Conservation (phyloP, 2,113 vertebrate species). For the Jaculus jaculus region DNA sequence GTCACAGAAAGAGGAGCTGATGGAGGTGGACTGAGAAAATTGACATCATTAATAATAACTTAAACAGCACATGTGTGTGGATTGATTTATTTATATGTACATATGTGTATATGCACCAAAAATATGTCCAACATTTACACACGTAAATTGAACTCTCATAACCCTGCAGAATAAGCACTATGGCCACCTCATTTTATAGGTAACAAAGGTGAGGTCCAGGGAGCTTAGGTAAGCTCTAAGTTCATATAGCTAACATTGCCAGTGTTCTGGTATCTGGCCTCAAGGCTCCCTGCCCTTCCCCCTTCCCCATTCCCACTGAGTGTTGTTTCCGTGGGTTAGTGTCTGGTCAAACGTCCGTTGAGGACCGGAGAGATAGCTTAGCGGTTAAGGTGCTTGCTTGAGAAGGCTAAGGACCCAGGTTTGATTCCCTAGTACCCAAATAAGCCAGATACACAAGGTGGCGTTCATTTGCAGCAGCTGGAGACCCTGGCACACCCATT, state of each 20-base stretch:
- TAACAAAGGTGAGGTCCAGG: slow-evolving; percentile 2
- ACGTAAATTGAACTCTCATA: slow-evolving; percentile 27
- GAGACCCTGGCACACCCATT: no score
- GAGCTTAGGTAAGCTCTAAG: not conserved
- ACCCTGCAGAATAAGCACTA: not conserved
- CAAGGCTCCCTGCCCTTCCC: not conserved
- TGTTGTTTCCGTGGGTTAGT: not conserved
- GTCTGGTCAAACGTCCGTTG: not conserved
- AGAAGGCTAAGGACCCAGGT: no score
- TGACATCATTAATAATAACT: not conserved
- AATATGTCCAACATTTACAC: not conserved
- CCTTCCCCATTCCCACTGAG: not conserved
- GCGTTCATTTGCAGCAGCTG: no score
- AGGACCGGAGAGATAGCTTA: no score
- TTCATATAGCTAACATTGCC: not conserved
- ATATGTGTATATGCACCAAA: not conserved
- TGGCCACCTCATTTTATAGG: not conserved
- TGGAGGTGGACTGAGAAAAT: not conserved
- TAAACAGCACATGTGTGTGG: not conserved
- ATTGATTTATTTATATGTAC: not conserved
- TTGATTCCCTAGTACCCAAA: no score
- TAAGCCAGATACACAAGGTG: no score
- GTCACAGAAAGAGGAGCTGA: not conserved
- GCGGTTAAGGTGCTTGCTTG: no score
- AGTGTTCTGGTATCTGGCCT: not conserved